Evolutionary conservation across 2,113 vertebrate genomes (phyloP), one percentile per base, ranked within the genome.

Genomic region (Lasiurus borealis): DNA sequence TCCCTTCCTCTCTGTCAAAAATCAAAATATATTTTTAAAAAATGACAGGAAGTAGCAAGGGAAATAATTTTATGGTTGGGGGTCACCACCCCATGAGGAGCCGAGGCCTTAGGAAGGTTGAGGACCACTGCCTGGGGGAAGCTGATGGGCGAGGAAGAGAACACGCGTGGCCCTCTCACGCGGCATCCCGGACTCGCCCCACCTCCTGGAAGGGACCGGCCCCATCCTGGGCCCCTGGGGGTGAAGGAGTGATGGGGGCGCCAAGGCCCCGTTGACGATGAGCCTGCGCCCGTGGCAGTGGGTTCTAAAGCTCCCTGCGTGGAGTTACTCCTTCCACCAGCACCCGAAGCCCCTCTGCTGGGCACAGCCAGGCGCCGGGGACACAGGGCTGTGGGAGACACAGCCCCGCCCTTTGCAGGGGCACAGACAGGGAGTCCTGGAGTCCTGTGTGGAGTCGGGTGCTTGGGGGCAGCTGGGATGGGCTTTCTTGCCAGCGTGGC

Each of bases 221-320:
- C 7, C 68, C 57, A 27, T 15, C 7, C 8, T 9, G 7, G 1
- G 16, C 23, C 34, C 19, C 2, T 36, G 48, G 25, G 34, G 34
- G 29, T 9, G 27, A 13, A 34, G 80, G 31, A 6, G 7, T 1
- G 0, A 15, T 0, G 8, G 52, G 52, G 52, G 57, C 9, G 0
- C 46, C 11, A 0, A 9, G 54, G 4, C 62, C 36, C n/a, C 16
- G 3, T 21, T 1, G 13, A 34, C 68, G 2, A 36, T 19, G 59
- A 18, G 10, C 52, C 84, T 25, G 27, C 5, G 66, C 48, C 36
- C 8, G 0, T 2, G 23, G 7, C 8, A 52, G 23, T 12, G 25
- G 25, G 25, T 21, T 12, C 59, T 62, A 25, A 80, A 62, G 36
- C 69, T 57, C 29, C 76, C 5, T 16, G 12, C 9, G 11, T 27